Evolutionary conservation across 2,113 vertebrate genomes (phyloP).

Genomic region (Sprattus sprattus): DNA sequence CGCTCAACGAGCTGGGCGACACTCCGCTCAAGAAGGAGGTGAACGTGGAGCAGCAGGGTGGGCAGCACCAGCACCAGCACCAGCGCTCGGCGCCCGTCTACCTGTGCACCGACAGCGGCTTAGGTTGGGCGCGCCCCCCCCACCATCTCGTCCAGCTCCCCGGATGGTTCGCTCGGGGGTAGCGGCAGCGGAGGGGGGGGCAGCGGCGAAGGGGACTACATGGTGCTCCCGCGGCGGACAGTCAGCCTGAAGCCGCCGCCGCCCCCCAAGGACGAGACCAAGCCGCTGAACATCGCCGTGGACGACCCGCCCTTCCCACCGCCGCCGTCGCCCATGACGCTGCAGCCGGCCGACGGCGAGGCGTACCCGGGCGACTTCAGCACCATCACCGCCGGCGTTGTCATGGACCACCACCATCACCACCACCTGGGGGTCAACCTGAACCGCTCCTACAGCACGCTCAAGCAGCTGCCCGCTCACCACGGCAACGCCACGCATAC

Average conservation of each 20-base stretch:
- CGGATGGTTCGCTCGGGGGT: slow-evolving; percentile 58
- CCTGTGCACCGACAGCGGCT: slow-evolving; percentile 88
- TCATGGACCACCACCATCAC: slow-evolving; percentile 17
- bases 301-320: slow-evolving; percentile 85
- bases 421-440: slow-evolving; percentile 86
- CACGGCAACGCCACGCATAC: slow-evolving; percentile 77
- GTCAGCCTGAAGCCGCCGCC: slow-evolving; percentile 86
- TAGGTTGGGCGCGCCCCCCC: slow-evolving; percentile 81
- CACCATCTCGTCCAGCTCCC: slow-evolving; percentile 66
- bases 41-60: slow-evolving; percentile 75
- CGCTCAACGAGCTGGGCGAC: slow-evolving; percentile 84
- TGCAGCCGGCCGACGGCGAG: slow-evolving; percentile 78
- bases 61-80: slow-evolving; percentile 63
- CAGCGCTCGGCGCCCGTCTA: slow-evolving; percentile 78
- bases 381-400: slow-evolving; percentile 54
- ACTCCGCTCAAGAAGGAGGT: slow-evolving; percentile 78
- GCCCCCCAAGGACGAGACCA: slow-evolving; percentile 75
- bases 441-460: slow-evolving; percentile 89
- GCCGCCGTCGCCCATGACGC: slow-evolving; percentile 75
- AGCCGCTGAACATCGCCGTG: slow-evolving; percentile 75
- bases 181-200: slow-evolving; percentile 62
- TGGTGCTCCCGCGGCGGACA: slow-evolving; percentile 91
- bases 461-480: slow-evolving; percentile 77
- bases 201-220: slow-evolving; percentile 89
- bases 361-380: slow-evolving; percentile 82